These are phyloP conservation scores for Thymelicus lineola DNA, from an alignment of 2,888 invertebrate genomes.

Conservation along the genomic window DNA sequence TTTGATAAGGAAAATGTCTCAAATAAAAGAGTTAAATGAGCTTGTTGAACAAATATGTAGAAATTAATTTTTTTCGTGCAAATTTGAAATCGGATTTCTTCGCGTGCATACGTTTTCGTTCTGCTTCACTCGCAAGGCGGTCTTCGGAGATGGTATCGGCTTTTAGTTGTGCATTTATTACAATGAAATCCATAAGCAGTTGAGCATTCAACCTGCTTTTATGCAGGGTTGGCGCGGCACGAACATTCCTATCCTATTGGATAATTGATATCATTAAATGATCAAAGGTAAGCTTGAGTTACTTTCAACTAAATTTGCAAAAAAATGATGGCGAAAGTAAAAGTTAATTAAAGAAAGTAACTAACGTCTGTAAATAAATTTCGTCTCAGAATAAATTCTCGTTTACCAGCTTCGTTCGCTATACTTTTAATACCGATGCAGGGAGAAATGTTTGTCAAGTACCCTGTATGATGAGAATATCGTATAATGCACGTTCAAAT, in stretches of 20 bases:
- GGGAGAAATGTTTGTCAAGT: no score
- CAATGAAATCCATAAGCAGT: slow-evolving; percentile 36
- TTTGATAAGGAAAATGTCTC: neutral
- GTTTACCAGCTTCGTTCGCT: no score
- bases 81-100: slow-evolving; percentile 7
- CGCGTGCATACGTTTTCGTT: slow-evolving; percentile 22
- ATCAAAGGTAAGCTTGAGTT: no score
- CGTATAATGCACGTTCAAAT: no score
- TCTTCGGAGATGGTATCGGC: slow-evolving; percentile 30
- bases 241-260: neutral
- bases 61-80: slow-evolving; percentile 10
- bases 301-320: no score
- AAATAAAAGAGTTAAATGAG: neutral
- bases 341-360: no score
- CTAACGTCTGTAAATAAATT: no score
- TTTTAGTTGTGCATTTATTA: slow-evolving; percentile 35
- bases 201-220: slow-evolving; percentile 31
- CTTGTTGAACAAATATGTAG: neutral
- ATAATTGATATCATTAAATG: no score
- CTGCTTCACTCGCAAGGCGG: slow-evolving; percentile 30
- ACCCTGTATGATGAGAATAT: no score
- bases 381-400: no score
- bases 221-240: slow-evolving; percentile 16
- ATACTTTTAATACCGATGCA: no score
- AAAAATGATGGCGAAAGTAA: no score